phyloP scores from a whole-genome alignment of 2,797 vertebrate genomes.

The Tamandua tetradactyla region DNA sequence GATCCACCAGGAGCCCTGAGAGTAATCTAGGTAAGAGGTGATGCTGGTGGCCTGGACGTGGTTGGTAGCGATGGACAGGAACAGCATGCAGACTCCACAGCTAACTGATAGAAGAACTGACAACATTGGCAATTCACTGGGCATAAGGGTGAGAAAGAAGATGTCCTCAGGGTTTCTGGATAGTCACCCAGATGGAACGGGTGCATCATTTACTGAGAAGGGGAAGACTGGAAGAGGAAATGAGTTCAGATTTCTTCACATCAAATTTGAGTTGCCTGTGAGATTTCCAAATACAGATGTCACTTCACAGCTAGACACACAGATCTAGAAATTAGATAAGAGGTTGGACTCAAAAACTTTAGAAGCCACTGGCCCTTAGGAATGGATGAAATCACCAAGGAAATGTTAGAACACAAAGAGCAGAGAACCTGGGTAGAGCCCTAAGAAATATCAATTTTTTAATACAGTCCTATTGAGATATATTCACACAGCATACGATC shows the following conservation, averaged over 20 bases:
- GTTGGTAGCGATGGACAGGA: neutral
- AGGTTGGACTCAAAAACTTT: neutral
- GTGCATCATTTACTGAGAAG: neutral
- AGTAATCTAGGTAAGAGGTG: neutral
- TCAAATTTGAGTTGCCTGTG: neutral
- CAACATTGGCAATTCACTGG: rapidly evolving
- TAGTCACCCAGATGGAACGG: neutral
- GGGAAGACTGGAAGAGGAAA: neutral
- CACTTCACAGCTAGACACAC: neutral
- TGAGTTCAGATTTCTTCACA: neutral
- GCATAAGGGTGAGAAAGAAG: neutral
- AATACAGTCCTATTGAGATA: too few species aligned
- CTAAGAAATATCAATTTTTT: neutral
- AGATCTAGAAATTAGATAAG: neutral
- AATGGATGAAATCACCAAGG: neutral
- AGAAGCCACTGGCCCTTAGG: neutral
- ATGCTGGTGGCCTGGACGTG: neutral
- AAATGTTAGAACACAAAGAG: neutral
- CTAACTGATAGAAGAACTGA: neutral
- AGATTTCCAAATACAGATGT: neutral
- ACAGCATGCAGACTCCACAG: neutral
- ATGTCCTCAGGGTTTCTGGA: neutral
- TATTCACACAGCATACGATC: too few species aligned
- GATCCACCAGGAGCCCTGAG: neutral
- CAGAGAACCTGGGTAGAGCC: neutral